These are phyloP conservation scores for Sphaerophoria taeniata DNA, from an alignment of 2,888 invertebrate genomes.

Conservation along the genomic window DNA sequence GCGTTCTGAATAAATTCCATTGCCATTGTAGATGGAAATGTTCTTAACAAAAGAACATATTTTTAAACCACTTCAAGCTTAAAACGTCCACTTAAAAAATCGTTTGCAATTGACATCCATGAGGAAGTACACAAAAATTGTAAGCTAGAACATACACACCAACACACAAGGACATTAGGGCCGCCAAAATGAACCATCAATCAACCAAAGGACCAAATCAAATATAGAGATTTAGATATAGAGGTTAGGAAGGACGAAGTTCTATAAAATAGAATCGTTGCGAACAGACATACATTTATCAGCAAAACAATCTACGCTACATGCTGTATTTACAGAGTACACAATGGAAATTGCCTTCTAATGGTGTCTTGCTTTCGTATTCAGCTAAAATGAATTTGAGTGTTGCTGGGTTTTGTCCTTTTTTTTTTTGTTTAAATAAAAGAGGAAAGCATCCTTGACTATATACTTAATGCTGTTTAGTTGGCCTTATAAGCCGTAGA, in stretches of 20 bases:
- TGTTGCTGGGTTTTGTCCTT: constrained; percentile 13
- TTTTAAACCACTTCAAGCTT: constrained; percentile 52
- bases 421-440: not conserved
- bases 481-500: not conserved
- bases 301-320: not conserved
- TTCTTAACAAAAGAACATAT: constrained; percentile 19
- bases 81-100: constrained; percentile 66
- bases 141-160: constrained; percentile 3
- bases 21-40: constrained; percentile 12
- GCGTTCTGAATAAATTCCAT: not conserved
- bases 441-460: constrained; percentile 2
- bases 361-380: constrained; percentile 50
- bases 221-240: not conserved
- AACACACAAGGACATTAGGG: not conserved
- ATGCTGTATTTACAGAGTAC: constrained; percentile 9
- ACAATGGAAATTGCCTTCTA: constrained; percentile 57
- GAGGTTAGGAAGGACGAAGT: not conserved
- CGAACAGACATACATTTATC: not conserved
- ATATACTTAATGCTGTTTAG: not conserved
- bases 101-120: constrained; percentile 66
- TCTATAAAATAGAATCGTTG: not conserved
- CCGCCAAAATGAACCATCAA: constrained; percentile 66
- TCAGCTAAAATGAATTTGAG: constrained; percentile 28
- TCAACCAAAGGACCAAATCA: constrained; percentile 47
- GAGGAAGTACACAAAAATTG: constrained; percentile 38